Base-by-base conservation (phyloP, 2,113 vertebrate species). In the Colinus virginianus region DNA sequence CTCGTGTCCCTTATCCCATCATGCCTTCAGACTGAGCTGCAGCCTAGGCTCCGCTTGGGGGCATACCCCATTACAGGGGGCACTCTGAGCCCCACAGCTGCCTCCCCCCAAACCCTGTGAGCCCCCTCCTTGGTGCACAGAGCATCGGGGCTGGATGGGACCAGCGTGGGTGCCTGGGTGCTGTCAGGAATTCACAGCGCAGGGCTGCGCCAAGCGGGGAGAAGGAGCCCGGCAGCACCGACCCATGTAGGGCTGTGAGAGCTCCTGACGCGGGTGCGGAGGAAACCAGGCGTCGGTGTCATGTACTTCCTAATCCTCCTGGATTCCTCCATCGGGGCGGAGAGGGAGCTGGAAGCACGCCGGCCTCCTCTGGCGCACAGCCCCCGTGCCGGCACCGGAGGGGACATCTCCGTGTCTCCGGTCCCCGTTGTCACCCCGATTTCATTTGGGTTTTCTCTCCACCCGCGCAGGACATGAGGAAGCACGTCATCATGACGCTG, bases 401-500 rank as follows among this genome's bases (percentile, higher is more conserved):
- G 61, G 38, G 61, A 63, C 61, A 17, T 17, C 25, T 40, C 17
- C 25, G 61, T 28, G 61, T 53, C 56, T 32, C 56, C 32, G 56
- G 56, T 16, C 25, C 61, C 61, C 7, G 7, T 26, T 34, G 21
- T 26, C 92, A 55, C 90, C 89, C 80, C 46, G 2, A 88, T 85
- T 46, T 21, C 11, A 72, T 32, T 61, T 92, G 51, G 19, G 20
- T 48, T 88, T 59, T 75, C 62, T 78, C 79, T 61, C 92, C 19
- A 84, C 93, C 94, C 18, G 76, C 88, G 46, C 96, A 99, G 99
- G 99, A 99, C 95, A 99, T 99, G 99, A 98, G 99, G 96, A 99
- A 98, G 96, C 99, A 99, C 96, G 99, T 99, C 92, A 99, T 99
- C 97, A 99, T 99, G 99, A 99, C 99, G 32, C 98, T 99, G 63